These are phyloP conservation scores for Oryzias celebensis DNA, from an alignment of 2,113 vertebrate species.

Conservation along the genomic window DNA sequence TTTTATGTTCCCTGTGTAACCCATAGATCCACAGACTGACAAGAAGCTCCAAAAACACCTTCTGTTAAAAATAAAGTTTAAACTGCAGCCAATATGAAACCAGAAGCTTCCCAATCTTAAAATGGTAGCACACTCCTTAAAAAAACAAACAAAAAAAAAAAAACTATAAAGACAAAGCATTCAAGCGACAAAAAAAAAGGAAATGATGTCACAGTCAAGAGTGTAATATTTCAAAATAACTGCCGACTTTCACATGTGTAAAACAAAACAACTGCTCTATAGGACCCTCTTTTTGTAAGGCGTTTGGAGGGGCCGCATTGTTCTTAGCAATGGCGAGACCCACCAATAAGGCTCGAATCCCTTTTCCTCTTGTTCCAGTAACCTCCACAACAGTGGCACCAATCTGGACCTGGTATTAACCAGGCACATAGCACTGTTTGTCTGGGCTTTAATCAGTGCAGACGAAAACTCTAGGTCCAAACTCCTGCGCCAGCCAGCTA, in stretches of 20 bases:
- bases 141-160: constrained; percentile 49
- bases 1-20: constrained; percentile 35
- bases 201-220: constrained; percentile 63
- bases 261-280: constrained; percentile 21
- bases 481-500: too few species aligned
- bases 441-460: too few species aligned
- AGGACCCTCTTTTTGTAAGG: constrained; percentile 41
- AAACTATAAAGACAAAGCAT: constrained; percentile 42
- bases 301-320: neutral
- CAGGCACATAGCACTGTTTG: too few species aligned
- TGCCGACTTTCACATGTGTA: constrained; percentile 57
- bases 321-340: constrained; percentile 6
- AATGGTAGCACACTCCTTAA: constrained; percentile 54
- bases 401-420: constrained; percentile 1
- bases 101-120: constrained; percentile 57
- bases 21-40: constrained; percentile 19
- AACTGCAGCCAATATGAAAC: constrained; percentile 39
- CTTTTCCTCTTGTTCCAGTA: constrained; percentile 29
- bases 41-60: constrained; percentile 18
- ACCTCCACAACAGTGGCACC: constrained; percentile 14
- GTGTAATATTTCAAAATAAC: constrained; percentile 70
- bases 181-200: constrained; percentile 52
- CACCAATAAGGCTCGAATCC: constrained; percentile 34
- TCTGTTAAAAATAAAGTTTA: constrained; percentile 43
- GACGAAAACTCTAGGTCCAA: too few species aligned